phyloP scores from a whole-genome alignment of 2,888 invertebrate genomes.

The Vanessa cardui region DNA sequence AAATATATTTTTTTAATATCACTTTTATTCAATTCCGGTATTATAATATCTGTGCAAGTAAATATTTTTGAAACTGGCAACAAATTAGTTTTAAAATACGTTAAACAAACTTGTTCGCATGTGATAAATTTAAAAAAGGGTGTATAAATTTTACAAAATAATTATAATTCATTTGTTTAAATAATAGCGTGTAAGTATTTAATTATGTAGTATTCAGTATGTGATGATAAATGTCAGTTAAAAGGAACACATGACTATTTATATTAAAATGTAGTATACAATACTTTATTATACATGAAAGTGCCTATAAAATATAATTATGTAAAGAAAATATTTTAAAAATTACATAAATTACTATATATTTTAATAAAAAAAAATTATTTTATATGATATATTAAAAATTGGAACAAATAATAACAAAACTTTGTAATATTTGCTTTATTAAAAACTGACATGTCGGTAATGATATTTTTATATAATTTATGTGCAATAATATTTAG shows the following conservation, averaged over 20 bases:
- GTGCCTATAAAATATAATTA: constrained; percentile 3
- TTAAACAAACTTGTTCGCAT: background rate
- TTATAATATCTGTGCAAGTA: too few relatives aligned
- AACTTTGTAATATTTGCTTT: background rate
- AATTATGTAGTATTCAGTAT: constrained; percentile 3
- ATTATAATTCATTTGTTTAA: background rate
- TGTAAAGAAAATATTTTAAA: background rate
- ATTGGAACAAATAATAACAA: too few relatives aligned
- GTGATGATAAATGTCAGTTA: constrained; percentile 2
- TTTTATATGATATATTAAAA: too few relatives aligned
- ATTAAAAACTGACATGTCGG: background rate
- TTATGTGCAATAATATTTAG: constrained; percentile 42
- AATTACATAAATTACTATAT: background rate
- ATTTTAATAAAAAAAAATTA: too few relatives aligned
- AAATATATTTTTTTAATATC: too few relatives aligned
- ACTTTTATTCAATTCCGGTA: too few relatives aligned
- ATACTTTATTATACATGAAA: background rate
- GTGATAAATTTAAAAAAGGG: background rate
- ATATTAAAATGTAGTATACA: background rate
- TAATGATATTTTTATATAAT: constrained; percentile 15
- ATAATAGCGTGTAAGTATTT: constrained; percentile 1
- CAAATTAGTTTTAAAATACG: background rate
- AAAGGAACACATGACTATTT: background rate
- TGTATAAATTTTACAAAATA: background rate
- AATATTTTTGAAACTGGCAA: background rate